phyloP scores from a whole-genome alignment of 2,113 vertebrate genomes.

The Vanacampus margaritifer region DNA sequence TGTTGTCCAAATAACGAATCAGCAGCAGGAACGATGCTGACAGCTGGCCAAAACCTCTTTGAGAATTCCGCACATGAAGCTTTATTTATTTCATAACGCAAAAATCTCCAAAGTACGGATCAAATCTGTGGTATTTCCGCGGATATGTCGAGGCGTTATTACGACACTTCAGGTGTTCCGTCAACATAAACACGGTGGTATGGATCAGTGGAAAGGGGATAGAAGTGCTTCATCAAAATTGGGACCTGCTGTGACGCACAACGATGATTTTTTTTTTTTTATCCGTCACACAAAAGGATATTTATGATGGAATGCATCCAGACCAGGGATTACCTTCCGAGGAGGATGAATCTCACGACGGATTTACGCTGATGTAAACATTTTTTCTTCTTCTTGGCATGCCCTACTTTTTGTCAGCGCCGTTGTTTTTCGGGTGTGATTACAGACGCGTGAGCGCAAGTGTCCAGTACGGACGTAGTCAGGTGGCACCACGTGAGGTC shows the following conservation, averaged over 20 bases:
- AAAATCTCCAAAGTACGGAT: conserved; percentile 42
- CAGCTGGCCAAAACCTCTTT: background rate
- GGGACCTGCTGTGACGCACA: background rate
- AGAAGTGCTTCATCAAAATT: background rate
- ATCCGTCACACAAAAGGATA: background rate
- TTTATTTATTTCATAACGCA: conserved; percentile 47
- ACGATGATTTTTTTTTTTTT: conserved; percentile 1
- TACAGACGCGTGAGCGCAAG: conserved; percentile 19
- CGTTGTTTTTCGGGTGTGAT: conserved; percentile 1
- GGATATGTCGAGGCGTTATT: conserved; percentile 44
- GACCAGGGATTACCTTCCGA: conserved; percentile 7
- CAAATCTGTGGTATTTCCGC: conserved; percentile 24
- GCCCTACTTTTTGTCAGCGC: background rate
- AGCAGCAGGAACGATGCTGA: background rate
- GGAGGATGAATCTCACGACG: background rate
- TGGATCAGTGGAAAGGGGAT: background rate
- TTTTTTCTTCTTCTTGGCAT: conserved; percentile 1
- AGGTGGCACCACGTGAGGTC: conserved; percentile 48
- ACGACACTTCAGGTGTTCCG: background rate
- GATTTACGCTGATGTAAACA: conserved; percentile 7
- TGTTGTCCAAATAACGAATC: background rate
- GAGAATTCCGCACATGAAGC: background rate
- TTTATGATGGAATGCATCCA: conserved; percentile 19
- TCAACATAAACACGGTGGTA: background rate
- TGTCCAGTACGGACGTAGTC: conserved; percentile 36